Conservation (phyloP, 2,113 vertebrate genomes). For the Elachura formosa region DNA sequence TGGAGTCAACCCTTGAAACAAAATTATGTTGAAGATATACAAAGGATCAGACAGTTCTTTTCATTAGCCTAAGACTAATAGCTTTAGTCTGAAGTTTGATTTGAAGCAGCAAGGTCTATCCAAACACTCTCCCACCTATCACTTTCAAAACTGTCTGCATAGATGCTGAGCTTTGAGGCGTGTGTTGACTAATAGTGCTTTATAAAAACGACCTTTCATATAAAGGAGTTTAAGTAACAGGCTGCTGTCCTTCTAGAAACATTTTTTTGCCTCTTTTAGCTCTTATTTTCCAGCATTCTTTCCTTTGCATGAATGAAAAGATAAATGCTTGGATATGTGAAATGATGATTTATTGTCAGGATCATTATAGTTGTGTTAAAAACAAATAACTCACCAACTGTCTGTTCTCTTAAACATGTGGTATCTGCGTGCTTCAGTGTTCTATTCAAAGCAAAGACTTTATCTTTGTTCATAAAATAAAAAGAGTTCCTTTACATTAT, state of each 20-base stretch:
- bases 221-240: not conserved
- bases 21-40: not conserved
- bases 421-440: not conserved
- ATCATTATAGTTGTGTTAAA: constrained; percentile 53
- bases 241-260: not conserved
- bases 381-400: constrained; percentile 58
- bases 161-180: not conserved
- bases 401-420: constrained; percentile 48
- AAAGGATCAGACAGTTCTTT: not conserved
- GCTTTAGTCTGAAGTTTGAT: not conserved
- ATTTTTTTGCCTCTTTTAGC: not conserved
- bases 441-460: constrained; percentile 1
- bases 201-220: not conserved
- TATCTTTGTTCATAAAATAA: not conserved
- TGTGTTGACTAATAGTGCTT: not conserved
- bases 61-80: not conserved
- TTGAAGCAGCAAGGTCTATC: not conserved
- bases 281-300: not conserved
- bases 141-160: not conserved
- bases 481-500: not conserved
- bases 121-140: not conserved
- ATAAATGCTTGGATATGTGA: not conserved
- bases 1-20: not conserved
- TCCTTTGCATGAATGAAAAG: not conserved
- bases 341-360: constrained; percentile 4